Evolutionary conservation across 2,113 vertebrate species (phyloP), one percentile per base, ranked within the genome.

Genomic region (Thymallus thymallus): DNA sequence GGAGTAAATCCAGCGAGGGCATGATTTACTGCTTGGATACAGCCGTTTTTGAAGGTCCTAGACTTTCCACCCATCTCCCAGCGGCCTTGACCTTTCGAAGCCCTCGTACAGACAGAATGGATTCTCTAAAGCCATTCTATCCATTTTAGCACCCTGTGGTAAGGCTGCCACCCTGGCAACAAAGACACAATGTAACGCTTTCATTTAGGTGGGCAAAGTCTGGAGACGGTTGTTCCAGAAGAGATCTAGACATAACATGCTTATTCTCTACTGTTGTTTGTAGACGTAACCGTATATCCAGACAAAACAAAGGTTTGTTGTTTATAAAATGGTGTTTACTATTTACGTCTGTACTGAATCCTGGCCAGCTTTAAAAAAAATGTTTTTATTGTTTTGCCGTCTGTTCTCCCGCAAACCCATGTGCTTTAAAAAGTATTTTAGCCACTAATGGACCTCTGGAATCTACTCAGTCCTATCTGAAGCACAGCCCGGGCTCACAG

Each of bases 391-490:
- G 45, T 51, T 14, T 60, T 69, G 22, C n/a, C 61, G 20, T 58
- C 69, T 30, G 35, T n/a, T 69, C 24, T 60, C 41, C 66, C 66
- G 1, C 30, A 71, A 69, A 66, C 24, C 4, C 77, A 60, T 41
- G 62, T 12, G 75, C 73, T 79, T 84, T 77, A 30, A 26, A 71
- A 48, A 45, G 6, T 20, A 61, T 85, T 84, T 73, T 35, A 69
- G 78, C 82, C 63, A 79, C 77, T 81, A 85, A 86, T 85, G 62
- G 78, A 79, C 74, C 22, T 46, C 63, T 82, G 80, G 75, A 84
- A 77, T 81, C 67, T 83, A 76, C 73, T 80, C 72, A 71, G 56
- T 61, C 58, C 64, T 73, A 65, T 73, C 61, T 78, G 58, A 75
- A 76, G 72, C 70, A 77, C 69, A 80, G 78, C 72, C 74, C 71